Evolutionary conservation across 2,888 invertebrate genomes (phyloP).

Genomic region (Lasius fuliginosus): DNA sequence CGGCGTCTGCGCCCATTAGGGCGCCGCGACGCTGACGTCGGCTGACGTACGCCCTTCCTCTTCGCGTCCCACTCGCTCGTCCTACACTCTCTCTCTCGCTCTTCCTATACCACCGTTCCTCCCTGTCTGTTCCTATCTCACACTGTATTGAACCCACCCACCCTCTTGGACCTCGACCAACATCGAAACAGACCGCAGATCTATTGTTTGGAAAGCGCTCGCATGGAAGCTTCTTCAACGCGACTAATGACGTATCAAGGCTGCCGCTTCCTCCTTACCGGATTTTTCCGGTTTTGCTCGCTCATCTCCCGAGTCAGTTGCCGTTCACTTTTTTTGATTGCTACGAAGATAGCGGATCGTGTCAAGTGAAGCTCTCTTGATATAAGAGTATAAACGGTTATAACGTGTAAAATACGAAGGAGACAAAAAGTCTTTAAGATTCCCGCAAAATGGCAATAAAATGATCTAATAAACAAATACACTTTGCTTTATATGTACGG

Average conservation of each 20-base stretch:
- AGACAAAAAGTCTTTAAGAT: background rate
- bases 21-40: slow-evolving; percentile 87
- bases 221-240: slow-evolving; percentile 79
- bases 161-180: slow-evolving; percentile 75
- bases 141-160: slow-evolving; percentile 50
- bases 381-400: background rate
- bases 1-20: slow-evolving; percentile 88
- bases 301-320: slow-evolving; percentile 33
- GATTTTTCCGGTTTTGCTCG: slow-evolving; percentile 37
- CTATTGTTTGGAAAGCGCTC: slow-evolving; percentile 84
- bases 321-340: slow-evolving; percentile 26
- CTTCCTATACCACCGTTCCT: slow-evolving; percentile 30
- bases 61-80: slow-evolving; percentile 64
- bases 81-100: slow-evolving; percentile 57
- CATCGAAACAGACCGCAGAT: slow-evolving; percentile 83
- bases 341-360: slow-evolving; percentile 28
- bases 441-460: background rate
- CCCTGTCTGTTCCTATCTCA: slow-evolving; percentile 65
- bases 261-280: slow-evolving; percentile 70
- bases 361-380: slow-evolving; percentile 6
- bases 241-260: slow-evolving; percentile 81
- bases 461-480: background rate
- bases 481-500: background rate
- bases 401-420: background rate
- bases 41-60: slow-evolving; percentile 84